Base-by-base conservation (phyloP, 2,888 invertebrate genomes). In the Charanyca ferruginea region DNA sequence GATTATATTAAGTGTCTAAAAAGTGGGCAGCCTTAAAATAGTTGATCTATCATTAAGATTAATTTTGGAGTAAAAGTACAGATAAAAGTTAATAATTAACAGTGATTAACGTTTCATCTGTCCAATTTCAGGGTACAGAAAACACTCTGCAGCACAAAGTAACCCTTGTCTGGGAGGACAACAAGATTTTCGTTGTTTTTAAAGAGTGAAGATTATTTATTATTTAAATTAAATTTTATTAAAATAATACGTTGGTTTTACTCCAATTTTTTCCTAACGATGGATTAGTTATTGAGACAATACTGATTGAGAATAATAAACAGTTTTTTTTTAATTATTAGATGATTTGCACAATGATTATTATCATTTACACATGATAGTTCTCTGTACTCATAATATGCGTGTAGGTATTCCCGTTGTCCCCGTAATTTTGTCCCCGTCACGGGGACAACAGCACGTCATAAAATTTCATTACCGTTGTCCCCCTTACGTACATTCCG, bases 91-190 rank as follows among this genome's bases (percentile, higher is more conserved):
- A 44, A 65, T 45, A 42, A 55, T 63, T 64, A 64, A 67, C 35
- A 57, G 38, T 71, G 70, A 71, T 74, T 71, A 72, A 74, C 73
- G 66, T 77, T 80, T 77, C 79, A 64, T 85, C 73, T 85, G 76
- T 84, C 85, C 81, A 80, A 73, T 92, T 93, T 89, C 92, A 93
- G 93, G 89, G 69, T 93, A 84, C 80, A 86, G 83, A 67, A 80
- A 76, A 64, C 38, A 69, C 68, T 84, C 86, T 61, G 86, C 86
- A 82, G 81, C 73, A 18, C 60, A 51, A 63, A 75, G 79, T 65
- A 84, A 62, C 44, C 49, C 85, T 63, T 93, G 93, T 75, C 51
- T 72, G 60, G 82, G 76, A 42, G 84, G 83, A 13, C 81, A 79
- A 55, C 85, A 79, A 70, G 84, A 90, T 80, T 88, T 77, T 68